These are phyloP conservation scores for Poecile atricapillus DNA, from an alignment of 2,113 vertebrate genomes.

Conservation along the genomic window DNA sequence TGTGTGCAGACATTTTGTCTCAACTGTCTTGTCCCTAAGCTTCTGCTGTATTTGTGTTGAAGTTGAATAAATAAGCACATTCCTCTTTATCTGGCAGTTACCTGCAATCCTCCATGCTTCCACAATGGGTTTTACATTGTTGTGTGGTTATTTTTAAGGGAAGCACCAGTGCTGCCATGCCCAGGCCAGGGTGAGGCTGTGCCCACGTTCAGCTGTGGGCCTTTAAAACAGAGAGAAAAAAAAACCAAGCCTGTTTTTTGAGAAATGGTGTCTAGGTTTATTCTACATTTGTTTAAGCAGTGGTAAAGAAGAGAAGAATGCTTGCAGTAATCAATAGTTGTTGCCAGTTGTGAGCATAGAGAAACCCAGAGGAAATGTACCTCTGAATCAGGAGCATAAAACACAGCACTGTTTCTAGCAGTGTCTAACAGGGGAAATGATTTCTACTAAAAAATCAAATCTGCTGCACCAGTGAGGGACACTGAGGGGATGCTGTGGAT, in stretches of 20 bases:
- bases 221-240: neutral
- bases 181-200: neutral
- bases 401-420: neutral
- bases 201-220: neutral
- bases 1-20: slow-evolving; percentile 61
- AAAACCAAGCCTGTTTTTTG: neutral
- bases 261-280: neutral
- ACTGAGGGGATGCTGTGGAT: neutral
- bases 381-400: neutral
- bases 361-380: neutral
- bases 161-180: accelerated
- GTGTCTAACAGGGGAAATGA: neutral
- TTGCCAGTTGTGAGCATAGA: neutral
- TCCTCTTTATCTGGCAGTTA: neutral
- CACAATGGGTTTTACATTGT: neutral
- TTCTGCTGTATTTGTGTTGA: neutral
- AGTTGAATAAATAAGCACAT: neutral
- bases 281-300: neutral
- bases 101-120: neutral
- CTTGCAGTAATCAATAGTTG: neutral
- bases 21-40: neutral
- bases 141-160: neutral
- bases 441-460: neutral
- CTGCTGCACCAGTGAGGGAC: neutral
- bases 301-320: neutral